phyloP scores from a whole-genome alignment of 2,888 invertebrate genomes.

The Sphaeridia pumilis region DNA sequence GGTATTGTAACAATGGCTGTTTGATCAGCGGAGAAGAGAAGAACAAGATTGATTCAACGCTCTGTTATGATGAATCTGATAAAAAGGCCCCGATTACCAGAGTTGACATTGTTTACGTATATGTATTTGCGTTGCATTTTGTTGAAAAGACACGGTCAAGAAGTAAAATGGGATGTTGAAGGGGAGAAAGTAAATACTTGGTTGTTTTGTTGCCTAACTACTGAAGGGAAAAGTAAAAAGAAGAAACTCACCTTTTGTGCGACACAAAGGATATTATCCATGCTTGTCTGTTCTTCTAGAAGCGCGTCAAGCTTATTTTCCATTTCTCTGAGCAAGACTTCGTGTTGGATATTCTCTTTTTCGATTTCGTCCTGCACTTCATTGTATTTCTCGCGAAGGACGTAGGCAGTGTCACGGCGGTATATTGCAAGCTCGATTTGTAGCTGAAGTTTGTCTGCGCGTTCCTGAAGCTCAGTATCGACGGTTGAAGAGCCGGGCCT shows the following conservation, averaged over 20 bases:
- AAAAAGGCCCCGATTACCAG: too few species aligned
- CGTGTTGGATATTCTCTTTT: conserved; percentile 2
- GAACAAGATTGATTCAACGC: too few species aligned
- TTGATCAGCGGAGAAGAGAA: too few species aligned
- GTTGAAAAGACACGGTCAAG: not conserved
- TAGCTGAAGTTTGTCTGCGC: conserved; percentile 1
- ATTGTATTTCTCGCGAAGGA: conserved; percentile 12
- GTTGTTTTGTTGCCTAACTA: not conserved
- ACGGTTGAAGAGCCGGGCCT: conserved; percentile 10
- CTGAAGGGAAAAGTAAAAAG: not conserved
- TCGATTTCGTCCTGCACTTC: conserved; percentile 13
- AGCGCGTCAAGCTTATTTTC: conserved; percentile 10
- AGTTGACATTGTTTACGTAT: not conserved
- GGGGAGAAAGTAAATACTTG: not conserved
- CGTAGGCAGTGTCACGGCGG: conserved; percentile 7
- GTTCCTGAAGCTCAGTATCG: conserved; percentile 6
- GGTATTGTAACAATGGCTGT: too few species aligned
- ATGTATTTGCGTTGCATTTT: not conserved
- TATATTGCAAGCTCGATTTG: conserved; percentile 10
- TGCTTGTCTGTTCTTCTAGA: conserved; percentile 3
- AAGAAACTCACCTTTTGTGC: conserved; percentile 1
- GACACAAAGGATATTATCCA: conserved; percentile 7
- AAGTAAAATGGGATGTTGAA: not conserved
- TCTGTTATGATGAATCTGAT: too few species aligned
- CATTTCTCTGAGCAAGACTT: conserved; percentile 11